Base-by-base conservation (phyloP, 2,797 vertebrate genomes). In the Tinamus major region DNA sequence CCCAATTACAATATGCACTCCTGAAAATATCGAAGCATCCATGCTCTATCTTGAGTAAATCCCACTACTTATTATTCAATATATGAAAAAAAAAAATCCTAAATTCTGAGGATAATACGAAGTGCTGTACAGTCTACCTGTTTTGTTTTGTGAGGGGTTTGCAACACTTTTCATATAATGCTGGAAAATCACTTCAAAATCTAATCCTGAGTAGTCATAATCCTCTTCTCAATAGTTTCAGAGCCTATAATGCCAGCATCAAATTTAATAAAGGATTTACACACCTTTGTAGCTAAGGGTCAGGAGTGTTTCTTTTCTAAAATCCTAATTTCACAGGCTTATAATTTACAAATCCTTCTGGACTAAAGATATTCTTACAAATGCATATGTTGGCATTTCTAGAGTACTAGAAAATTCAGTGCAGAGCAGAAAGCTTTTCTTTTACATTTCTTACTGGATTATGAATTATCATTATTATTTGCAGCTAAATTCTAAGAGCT, bases 261-360 rank as follows among this genome's bases (percentile, higher is more conserved):
- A 23, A 79, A 49, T 77, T 85, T 85, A 86, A 71, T 69, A 86
- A 77, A 59, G 9, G 44, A 35, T 70, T 85, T 80, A 82, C 24
- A 88, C 56, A 77, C 8, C 20, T 93, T 74, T 80, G 35, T 58
- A 83, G 39, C 11, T 70, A 63, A 72, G 18, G 31, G 63, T 79
- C 49, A 82, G 16, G 75, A 84, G 23, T 58, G 3, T 4, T 44
- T 74, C 24, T 37, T 41, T 39, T 18, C 12, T 35, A 53, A 76
- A 67, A 79, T 86, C 70, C 16, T 90, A 58, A 75, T 74, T 85
- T 90, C 29, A 61, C 26, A 85, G 29, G 21, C 89, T 93, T 86
- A 74, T 78, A 90, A 89, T 92, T 79, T 79, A 62, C 33, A 86
- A 91, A 91, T 48, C 56, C 24, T 72, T 86, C 55, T 86, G 33